Evolutionary conservation across 2,113 vertebrate genomes (phyloP).

Genomic region (Semicossyphus pulcher): DNA sequence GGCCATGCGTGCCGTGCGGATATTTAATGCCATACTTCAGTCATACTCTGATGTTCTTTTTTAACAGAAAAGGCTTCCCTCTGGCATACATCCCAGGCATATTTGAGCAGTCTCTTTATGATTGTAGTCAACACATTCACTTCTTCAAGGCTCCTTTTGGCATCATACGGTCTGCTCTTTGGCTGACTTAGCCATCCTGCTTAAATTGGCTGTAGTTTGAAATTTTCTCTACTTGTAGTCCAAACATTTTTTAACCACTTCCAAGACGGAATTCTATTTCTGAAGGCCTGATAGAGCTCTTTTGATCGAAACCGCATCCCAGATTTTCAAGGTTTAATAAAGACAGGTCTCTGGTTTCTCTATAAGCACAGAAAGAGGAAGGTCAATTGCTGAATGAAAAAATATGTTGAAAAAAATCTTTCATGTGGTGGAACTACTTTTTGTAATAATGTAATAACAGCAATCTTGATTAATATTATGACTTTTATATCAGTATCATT

Average conservation of each 20-base stretch:
- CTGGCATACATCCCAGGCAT: background rate
- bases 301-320: background rate
- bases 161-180: background rate
- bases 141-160: background rate
- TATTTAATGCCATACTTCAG: background rate
- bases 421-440: background rate
- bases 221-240: background rate
- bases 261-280: background rate
- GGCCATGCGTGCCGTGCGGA: background rate
- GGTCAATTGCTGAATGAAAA: background rate
- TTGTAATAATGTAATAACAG: background rate
- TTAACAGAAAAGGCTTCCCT: background rate
- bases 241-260: background rate
- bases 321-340: no score
- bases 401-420: background rate
- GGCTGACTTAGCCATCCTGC: background rate
- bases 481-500: background rate
- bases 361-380: no score
- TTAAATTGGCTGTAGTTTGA: background rate
- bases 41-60: background rate
- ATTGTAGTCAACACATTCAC: background rate
- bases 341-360: no score
- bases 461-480: background rate
- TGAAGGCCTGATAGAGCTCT: background rate
- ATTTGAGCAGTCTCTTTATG: background rate